A percentile compares a stretch with the other conserved stretches of the same genome.
Evolutionary conservation across 2,113 vertebrate genomes (phyloP).

Genomic region (Marmota monax): DNA sequence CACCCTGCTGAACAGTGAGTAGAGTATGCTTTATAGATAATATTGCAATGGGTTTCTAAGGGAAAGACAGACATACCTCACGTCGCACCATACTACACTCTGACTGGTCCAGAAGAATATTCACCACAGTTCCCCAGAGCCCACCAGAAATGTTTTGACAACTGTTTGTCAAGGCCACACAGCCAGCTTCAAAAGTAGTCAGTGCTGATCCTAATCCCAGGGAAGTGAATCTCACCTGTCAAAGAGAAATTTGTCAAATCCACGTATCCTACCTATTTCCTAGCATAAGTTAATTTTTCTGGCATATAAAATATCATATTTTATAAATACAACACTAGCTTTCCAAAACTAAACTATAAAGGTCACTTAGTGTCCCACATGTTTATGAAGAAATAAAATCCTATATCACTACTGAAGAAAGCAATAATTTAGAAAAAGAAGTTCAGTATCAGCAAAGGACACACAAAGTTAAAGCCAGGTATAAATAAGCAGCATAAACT

Average conservation of each 20-base stretch:
- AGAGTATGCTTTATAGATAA: rapidly evolving
- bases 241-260: not conserved
- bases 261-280: not conserved
- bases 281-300: not conserved
- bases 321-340: not conserved
- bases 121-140: slow-evolving; percentile 96
- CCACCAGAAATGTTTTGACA: slow-evolving; percentile 99
- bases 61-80: slow-evolving; percentile 89
- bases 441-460: slow-evolving; percentile 10
- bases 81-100: slow-evolving; percentile 97
- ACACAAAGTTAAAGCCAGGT: not conserved
- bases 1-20: rapidly evolving
- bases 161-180: slow-evolving; percentile 93
- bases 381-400: not conserved
- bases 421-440: not conserved
- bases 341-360: not conserved
- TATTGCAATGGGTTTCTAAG: not conserved
- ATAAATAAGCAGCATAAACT: slow-evolving; percentile 7
- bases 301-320: not conserved
- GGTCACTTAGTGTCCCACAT: not conserved
- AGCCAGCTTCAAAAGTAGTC: slow-evolving; percentile 92
- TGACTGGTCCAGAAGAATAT: slow-evolving; percentile 95
- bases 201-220: slow-evolving; percentile 95
- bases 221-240: slow-evolving; percentile 96
- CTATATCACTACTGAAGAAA: not conserved